Evolutionary conservation across 1,140 invertebrate species (phyloP), one percentile per base, ranked within the genome.

Genomic region (Procambarus virginalis): DNA sequence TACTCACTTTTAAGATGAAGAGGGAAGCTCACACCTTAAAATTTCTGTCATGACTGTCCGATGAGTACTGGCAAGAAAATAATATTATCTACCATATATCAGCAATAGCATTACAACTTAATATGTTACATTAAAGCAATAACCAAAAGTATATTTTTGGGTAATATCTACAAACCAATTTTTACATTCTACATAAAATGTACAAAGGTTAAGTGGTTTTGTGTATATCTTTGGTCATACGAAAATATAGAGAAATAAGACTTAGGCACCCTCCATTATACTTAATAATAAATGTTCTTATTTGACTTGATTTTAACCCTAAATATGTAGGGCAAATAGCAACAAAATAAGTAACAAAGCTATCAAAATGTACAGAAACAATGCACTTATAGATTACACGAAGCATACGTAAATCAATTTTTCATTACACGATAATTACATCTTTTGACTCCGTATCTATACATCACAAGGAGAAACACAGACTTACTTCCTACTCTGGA

Each of bases 241-340:
- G 80, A 89, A 89, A 89, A 89, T 89, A 89, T 89, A 89, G 79
- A 75, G 86, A 89, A 89, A 82, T 77, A 89, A 89, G 86, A 89
- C 79, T 48, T 77, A 89, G 86, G 86, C 86, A 89, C 86, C 80
- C 86, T 89, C 86, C 86, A 83, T 75, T 81, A 83, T 89, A 85
- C 84, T 85, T 76, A 89, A 89, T 86, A 48, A 86, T 79, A 79
- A 86, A 79, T 34, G 49, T 76, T 79, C 68, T 86, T 49, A 87
- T 83, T 12, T 82, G 64, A 76, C 80, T 89, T 83, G 48, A 77
- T 89, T 89, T 85, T 77, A 58, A 76, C 73, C 84, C 84, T 85
- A 85, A 85, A 55, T 76, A 76, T 51, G n/a, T 85, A 85, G 70
- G 73, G 73, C 68, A 85, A 46, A 82, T 64, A 86, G 85, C 85